phyloP scores from a whole-genome alignment of 2,888 invertebrate genomes.

The Tiliacea citrago region DNA sequence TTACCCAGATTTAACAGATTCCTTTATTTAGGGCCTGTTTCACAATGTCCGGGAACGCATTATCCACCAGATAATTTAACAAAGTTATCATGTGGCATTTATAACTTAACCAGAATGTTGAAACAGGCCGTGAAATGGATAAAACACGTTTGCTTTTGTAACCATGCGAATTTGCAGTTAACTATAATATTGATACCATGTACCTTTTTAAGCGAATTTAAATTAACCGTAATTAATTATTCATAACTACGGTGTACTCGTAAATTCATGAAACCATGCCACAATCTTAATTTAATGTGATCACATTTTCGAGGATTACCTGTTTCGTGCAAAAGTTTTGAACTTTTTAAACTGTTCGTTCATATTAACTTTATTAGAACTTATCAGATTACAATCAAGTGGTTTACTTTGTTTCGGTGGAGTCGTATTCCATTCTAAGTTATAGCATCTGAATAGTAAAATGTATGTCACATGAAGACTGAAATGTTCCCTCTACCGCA shows the following conservation, averaged over 20 bases:
- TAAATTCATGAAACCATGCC: too few relatives aligned
- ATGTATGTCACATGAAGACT: background rate
- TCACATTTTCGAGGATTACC: too few relatives aligned
- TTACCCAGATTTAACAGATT: background rate
- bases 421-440: background rate
- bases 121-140: background rate
- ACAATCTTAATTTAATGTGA: too few relatives aligned
- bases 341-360: background rate
- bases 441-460: background rate
- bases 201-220: background rate
- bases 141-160: background rate
- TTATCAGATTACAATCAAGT: background rate
- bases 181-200: background rate
- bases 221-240: background rate
- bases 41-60: too few relatives aligned
- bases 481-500: background rate
- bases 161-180: background rate
- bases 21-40: background rate
- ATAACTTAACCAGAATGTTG: background rate
- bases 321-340: background rate
- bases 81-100: background rate
- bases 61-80: too few relatives aligned
- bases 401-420: background rate
- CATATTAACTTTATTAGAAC: too few relatives aligned
- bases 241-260: background rate